Conservation (phyloP, 2,797 vertebrate genomes). For the Tangara arthus region DNA sequence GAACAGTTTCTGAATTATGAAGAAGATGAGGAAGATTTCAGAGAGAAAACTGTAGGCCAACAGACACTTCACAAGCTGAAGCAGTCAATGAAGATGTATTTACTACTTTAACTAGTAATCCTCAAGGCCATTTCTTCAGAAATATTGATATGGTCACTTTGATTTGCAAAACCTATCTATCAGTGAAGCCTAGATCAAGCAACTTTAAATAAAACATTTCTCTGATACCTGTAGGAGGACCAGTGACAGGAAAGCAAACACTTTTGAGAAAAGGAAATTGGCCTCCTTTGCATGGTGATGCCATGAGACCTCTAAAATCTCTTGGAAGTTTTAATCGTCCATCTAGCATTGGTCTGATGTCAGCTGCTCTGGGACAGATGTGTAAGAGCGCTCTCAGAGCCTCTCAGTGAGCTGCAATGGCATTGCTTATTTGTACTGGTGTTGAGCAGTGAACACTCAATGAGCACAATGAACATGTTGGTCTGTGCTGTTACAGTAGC, state of each 20-base stretch:
- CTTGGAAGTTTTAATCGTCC: background rate
- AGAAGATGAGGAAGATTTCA: background rate
- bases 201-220: background rate
- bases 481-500: background rate
- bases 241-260: background rate
- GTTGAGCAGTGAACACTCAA: background rate
- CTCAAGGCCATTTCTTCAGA: background rate
- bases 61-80: background rate
- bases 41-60: background rate
- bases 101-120: background rate
- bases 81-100: background rate
- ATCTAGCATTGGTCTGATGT: background rate
- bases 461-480: background rate
- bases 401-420: background rate
- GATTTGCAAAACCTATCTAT: background rate
- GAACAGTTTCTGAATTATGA: background rate
- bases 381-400: background rate
- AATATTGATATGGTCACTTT: background rate
- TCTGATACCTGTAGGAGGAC: background rate
- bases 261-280: background rate
- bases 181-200: background rate
- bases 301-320: background rate
- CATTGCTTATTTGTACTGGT: background rate
- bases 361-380: background rate
- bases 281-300: background rate